Evolutionary conservation across 2,113 vertebrate genomes (phyloP), one percentile per base, ranked within the genome.

Genomic region (Hippocampus zosterae): DNA sequence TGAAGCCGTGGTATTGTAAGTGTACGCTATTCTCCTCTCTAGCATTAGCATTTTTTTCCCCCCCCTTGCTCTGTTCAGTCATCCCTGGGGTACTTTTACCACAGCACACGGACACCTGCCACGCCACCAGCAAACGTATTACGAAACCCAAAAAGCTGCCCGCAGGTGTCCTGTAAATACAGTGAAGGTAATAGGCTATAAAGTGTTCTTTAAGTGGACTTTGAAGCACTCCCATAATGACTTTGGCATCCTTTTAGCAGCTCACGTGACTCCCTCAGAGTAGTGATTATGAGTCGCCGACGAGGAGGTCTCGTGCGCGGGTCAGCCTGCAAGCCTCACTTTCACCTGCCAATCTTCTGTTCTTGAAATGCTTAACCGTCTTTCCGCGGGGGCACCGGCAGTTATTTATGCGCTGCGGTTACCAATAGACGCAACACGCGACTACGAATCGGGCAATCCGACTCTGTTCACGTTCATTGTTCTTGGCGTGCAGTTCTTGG

Each of bases 141-240:
- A 95, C 94, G 91, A 94, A 95, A 15, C 95, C 93, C 92, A 95
- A 94, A 91, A 95, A 95, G 94, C 93, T 93, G 72, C 93, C 94
- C 93, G 33, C 16, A 98, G 96, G 96, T 96, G 95, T 97, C 96
- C 95, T 98, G 96, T 99, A 99, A 93, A 99, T 99, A 95, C 94
- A 93, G 96, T 98, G 97, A 98, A 97, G 96, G 96, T 98, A 99
- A 99, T 98, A 95, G 94, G 90, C 93, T 95, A 96, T 96, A 96
- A 98, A 98, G 95, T 95, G 95, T 96, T 98, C 96, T 98, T 98
- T 98, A 98, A 99, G 96, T 99, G 97, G 94, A 96, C 94, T 98
- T 98, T 96, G 96, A 96, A 98, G 96, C 95, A 96, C 94, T 93
- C 94, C 96, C 95, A 93, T 97, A 97, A 98, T 99, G 94, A 96